phyloP scores from a whole-genome alignment of 2,888 invertebrate genomes.

The Harpalus rubripes region DNA sequence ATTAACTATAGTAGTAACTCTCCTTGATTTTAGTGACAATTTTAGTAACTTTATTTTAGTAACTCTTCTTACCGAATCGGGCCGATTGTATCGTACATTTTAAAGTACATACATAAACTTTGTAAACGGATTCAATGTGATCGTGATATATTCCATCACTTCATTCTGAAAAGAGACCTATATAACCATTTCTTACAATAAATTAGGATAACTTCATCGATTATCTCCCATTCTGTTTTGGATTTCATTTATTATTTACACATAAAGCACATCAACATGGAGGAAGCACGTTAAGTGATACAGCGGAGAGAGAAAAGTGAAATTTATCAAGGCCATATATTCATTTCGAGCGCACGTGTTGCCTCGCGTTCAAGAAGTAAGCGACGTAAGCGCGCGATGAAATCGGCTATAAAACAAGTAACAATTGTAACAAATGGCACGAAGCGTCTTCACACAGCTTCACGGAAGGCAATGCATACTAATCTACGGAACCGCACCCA shows the following conservation, averaged over 20 bases:
- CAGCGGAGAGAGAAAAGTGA: conserved; percentile 60
- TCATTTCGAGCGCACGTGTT: conserved; percentile 65
- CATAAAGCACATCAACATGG: conserved; percentile 27
- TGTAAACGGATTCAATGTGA: too few relatives aligned
- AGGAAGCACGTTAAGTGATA: conserved; percentile 60
- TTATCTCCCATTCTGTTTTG: conserved; percentile 18
- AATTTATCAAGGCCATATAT: conserved; percentile 66
- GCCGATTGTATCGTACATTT: too few relatives aligned
- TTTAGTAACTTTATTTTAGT: too few relatives aligned
- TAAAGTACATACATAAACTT: too few relatives aligned
- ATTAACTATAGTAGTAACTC: too few relatives aligned
- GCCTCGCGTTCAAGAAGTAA: conserved; percentile 57
- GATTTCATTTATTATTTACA: conserved; percentile 38
- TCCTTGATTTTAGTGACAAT: too few relatives aligned
- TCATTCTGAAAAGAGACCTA: not conserved
- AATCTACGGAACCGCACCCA: conserved; percentile 63
- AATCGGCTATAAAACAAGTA: conserved; percentile 66
- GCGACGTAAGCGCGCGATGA: conserved; percentile 56
- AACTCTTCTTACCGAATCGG: too few relatives aligned
- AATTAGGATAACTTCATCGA: conserved; percentile 30
- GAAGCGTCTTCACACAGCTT: conserved; percentile 47
- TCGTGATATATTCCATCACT: too few relatives aligned
- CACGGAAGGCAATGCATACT: conserved; percentile 62
- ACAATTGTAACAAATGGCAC: conserved; percentile 66
- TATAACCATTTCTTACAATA: not conserved